Percentiles rank a stretch among this genome's conserved stretches.
Conservation (phyloP, 2,113 vertebrate species). For the Engraulis encrasicolus region DNA sequence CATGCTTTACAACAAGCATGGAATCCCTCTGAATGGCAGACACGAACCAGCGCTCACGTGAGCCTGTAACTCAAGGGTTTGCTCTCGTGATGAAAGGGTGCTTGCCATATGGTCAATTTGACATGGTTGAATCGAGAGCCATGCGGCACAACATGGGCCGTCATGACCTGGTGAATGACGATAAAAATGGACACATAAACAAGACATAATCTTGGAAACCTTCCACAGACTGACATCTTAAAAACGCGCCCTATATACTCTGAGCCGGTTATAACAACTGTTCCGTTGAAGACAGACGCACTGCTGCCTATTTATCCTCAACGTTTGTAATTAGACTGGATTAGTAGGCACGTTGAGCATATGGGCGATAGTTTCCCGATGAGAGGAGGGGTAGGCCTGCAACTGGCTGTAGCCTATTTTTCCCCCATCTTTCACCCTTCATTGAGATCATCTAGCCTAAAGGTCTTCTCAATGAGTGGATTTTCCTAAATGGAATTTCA, state of each 20-base stretch:
- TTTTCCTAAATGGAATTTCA: not conserved
- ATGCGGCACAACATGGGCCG: not conserved
- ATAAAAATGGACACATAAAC: slow-evolving; percentile 6
- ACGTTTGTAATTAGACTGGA: not conserved
- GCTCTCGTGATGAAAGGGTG: not conserved
- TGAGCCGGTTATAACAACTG: not conserved
- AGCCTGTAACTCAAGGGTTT: slow-evolving; percentile 1
- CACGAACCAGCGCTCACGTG: not conserved
- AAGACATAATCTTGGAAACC: not conserved
- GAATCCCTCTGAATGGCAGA: not conserved
- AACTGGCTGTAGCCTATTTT: too few species aligned
- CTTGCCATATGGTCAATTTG: not conserved
- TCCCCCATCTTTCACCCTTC: not conserved
- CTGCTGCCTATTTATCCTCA: not conserved
- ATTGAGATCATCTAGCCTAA: not conserved
- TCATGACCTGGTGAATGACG: not conserved
- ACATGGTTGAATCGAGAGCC: not conserved
- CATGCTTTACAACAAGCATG: not conserved
- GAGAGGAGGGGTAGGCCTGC: not conserved
- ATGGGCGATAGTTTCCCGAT: not conserved
- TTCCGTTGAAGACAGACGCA: not conserved
- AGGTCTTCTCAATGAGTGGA: not conserved
- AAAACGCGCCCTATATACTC: not conserved
- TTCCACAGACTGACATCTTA: not conserved
- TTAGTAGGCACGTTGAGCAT: not conserved